Evolutionary conservation across 2,113 vertebrate species (phyloP).

Genomic region (Scomber colias): DNA sequence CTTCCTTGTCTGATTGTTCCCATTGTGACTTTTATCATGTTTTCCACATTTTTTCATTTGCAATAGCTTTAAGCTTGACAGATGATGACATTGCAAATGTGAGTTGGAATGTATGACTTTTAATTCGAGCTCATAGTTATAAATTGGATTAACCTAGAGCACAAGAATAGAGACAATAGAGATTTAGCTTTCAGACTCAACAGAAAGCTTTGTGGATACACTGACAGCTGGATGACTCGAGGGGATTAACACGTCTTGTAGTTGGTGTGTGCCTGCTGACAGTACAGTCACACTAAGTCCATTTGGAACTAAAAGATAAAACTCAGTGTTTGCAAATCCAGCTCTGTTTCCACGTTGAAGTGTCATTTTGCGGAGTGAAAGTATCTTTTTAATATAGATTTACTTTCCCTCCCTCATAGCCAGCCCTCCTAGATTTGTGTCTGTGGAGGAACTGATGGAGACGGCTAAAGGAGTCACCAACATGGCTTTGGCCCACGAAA

Average conservation of each 20-base stretch:
- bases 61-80: no score
- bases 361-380: neutral
- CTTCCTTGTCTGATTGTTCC: no score
- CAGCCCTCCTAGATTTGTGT: slow-evolving; percentile 89
- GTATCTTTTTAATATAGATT: neutral
- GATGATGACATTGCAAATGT: no score
- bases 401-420: slow-evolving; percentile 81
- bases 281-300: neutral
- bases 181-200: neutral
- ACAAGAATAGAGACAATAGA: neutral
- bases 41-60: no score
- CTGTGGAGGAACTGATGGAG: slow-evolving; percentile 93
- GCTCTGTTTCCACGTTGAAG: neutral
- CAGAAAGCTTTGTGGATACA: neutral
- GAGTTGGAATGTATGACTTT: neutral
- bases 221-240: slow-evolving; percentile 3
- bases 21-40: no score
- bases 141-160: neutral
- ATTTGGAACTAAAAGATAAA: no score
- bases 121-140: neutral
- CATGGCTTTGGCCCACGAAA: slow-evolving; percentile 97
- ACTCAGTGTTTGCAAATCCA: neutral
- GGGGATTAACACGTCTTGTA: slow-evolving; percentile 1
- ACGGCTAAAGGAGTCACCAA: slow-evolving; percentile 94
- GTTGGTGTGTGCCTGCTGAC: neutral